A percentile compares a stretch with the other conserved stretches of the same genome.
phyloP scores from a whole-genome alignment of 2,797 vertebrate species.

The Leuciscus waleckii region DNA sequence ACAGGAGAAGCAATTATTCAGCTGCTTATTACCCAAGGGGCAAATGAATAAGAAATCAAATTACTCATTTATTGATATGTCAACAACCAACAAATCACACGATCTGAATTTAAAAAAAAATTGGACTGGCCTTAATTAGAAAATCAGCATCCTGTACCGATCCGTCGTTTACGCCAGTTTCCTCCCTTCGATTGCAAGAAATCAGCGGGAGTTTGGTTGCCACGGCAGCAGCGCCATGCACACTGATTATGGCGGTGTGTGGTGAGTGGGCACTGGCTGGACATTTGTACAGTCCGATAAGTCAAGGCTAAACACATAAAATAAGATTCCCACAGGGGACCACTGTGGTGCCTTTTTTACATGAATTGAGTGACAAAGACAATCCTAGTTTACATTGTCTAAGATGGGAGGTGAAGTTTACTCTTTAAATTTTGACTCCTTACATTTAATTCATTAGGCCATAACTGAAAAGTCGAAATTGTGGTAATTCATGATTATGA shows the following conservation, averaged over 20 bases:
- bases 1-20: constrained; percentile 42
- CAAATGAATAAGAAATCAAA: constrained; percentile 37
- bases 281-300: constrained; percentile 17
- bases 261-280: constrained; percentile 25
- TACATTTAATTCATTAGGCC: too few species aligned
- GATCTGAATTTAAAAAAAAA: neutral
- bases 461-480: too few species aligned
- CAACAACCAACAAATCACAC: constrained; percentile 36
- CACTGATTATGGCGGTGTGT: constrained; percentile 15
- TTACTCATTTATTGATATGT: constrained; percentile 46
- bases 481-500: too few species aligned
- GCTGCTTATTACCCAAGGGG: constrained; percentile 36
- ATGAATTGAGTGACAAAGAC: neutral
- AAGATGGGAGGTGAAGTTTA: neutral
- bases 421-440: neutral
- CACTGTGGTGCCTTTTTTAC: neutral
- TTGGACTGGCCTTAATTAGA: constrained; percentile 28
- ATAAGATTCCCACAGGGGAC: neutral
- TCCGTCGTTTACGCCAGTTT: neutral
- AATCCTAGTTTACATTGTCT: neutral
- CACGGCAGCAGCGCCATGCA: constrained; percentile 30
- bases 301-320: constrained; percentile 11
- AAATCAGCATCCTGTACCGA: constrained; percentile 18
- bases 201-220: constrained; percentile 41
- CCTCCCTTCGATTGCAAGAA: constrained; percentile 2